These are phyloP conservation scores for Cnemophilus loriae DNA, from an alignment of 2,113 vertebrate species.

Conservation along the genomic window DNA sequence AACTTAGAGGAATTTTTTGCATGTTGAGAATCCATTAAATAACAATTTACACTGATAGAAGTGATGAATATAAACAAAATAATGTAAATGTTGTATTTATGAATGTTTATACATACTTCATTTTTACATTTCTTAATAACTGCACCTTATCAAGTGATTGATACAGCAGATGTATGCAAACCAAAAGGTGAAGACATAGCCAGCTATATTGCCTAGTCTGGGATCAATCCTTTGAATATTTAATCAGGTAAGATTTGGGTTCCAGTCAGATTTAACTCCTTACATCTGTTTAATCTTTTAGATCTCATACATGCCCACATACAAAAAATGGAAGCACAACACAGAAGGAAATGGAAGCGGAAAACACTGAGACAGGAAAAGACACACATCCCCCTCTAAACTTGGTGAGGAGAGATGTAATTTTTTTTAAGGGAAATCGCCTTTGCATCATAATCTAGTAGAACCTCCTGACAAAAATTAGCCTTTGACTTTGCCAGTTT, in stretches of 20 bases:
- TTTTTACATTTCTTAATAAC: background rate
- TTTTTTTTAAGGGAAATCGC: background rate
- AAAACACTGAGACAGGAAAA: background rate
- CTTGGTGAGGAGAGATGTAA: accelerated
- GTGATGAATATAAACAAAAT: background rate
- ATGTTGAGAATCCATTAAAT: background rate
- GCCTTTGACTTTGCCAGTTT: background rate
- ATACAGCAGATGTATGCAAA: background rate
- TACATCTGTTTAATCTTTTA: background rate
- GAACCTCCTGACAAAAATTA: background rate
- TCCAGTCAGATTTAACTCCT: background rate
- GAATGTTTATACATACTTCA: background rate
- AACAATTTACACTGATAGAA: background rate
- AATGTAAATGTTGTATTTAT: background rate
- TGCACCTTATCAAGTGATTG: background rate
- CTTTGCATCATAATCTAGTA: background rate
- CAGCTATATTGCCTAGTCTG: background rate
- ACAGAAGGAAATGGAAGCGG: background rate
- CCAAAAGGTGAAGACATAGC: background rate
- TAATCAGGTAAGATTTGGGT: background rate
- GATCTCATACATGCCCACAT: background rate
- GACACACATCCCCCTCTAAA: background rate
- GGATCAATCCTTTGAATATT: background rate
- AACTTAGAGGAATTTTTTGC: background rate
- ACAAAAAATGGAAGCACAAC: background rate